Base-by-base conservation (phyloP, 92 coral and sea anemone species). In the Virgularia gustaviana region DNA sequence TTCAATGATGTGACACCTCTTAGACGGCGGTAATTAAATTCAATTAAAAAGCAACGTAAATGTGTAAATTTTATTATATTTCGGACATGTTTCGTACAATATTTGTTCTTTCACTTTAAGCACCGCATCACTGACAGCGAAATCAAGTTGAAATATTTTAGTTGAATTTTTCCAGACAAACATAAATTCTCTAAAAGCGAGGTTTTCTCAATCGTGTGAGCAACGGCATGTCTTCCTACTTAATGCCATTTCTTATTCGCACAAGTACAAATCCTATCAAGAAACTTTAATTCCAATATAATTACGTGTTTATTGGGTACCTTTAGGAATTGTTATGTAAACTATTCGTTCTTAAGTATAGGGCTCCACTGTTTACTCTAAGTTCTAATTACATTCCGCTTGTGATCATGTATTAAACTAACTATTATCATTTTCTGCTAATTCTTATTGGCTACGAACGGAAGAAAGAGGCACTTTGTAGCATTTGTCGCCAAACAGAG, bases 291-390 rank as follows among this genome's bases (percentile, higher is more conserved):
- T 89, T 90, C 86, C 86, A 88, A 85, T 81, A 84, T 94, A 89
- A 94, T 89, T 94, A 88, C 94, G 94, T 87, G 85, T 88, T 94
- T 89, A 94, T 94, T 94, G 92, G 84, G 81, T 83, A 85, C 85
- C 87, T 90, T 89, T 86, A 90, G 90, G 96, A 68, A 94, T 94
- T 94, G 99, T 94, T 94, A 94, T 94, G 99, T 85, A 89, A 94
- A 94, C 75, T 68, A 68, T 68, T 68, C 75, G 41, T 53, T 44
- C 75, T 61, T 51, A 68, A 68, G 75, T 68, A 47, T 68, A 68
- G 75, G 59, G 47, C 51, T 68, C 53, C 39, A 33, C 60, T 68
- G 61, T 68, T 68, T 68, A 68, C 75, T 49, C 75, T 68, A 27
- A 49, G 25, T 68, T 20, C 75, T 68, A 68, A 68, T 68, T 68